Evolutionary conservation across 2,888 invertebrate genomes (phyloP), one percentile per base, ranked within the genome.

Genomic region (Dryocosmus kuriphilus): DNA sequence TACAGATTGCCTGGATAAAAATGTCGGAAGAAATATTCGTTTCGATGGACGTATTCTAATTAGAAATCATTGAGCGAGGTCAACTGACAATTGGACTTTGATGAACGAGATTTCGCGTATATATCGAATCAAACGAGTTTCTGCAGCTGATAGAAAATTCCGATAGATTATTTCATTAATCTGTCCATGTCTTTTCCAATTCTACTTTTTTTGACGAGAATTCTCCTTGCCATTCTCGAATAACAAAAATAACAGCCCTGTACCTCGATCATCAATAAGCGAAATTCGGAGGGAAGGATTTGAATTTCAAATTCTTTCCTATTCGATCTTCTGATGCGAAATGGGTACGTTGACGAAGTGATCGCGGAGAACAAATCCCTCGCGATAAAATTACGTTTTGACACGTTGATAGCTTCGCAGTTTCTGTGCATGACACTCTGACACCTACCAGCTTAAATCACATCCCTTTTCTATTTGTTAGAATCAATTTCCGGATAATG

Each of bases 381-480:
- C 11, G 71, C 51, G 46, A 71, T 71, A 71, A 71, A 71, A 71
- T 71, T 71, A 71, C 71, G 46, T 71, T 71, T 51, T 71, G 71
- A 71, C 71, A 51, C 30, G 71, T 71, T 71, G 71, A 71, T 71
- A 71, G 30, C 51, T 46, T n/a, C 46, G 11, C 30, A 11, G 41
- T 71, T n/a, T 51, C 30, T 71, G 51, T 51, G 71, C 51, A 51
- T 51, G 51, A 71, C 51, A 71, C 71, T 30, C 30, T 71, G 51
- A 71, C 51, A 51, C 46, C 27, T 46, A n/a, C 27, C 24, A 19
- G 51, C 27, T 46, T 9, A 71, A 27, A 71, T 71, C 27, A 51
- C 27, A 51, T 32, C 46, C 11, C 9, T 27, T 71, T 51, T 32
- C 27, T 30, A 51, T 51, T 30, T 71, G 19, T 71, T 71, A 24